phyloP scores from a whole-genome alignment of 2,797 vertebrate genomes.

The Rhinoraja longicauda region DNA sequence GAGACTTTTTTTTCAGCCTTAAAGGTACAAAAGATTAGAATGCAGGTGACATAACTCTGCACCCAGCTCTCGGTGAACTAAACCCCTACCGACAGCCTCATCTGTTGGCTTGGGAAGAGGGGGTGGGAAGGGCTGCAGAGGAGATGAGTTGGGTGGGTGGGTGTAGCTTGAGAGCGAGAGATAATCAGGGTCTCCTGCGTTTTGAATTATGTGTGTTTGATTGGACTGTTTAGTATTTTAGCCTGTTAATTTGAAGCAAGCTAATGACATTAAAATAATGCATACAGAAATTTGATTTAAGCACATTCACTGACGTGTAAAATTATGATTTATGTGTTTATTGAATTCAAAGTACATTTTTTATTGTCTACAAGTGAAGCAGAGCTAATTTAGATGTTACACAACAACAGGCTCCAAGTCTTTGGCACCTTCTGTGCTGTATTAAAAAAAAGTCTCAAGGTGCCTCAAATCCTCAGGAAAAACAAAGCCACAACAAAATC shows the following conservation, averaged over 20 bases:
- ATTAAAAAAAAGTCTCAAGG: not conserved
- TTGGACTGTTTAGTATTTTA: not conserved
- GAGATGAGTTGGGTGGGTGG: not conserved
- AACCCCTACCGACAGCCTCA: not conserved
- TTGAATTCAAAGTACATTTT: not conserved
- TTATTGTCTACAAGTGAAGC: not conserved
- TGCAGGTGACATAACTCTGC: not conserved
- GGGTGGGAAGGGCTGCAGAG: too few species aligned
- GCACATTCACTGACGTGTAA: not conserved
- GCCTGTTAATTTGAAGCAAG: not conserved
- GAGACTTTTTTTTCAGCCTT: not conserved
- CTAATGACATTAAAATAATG: not conserved
- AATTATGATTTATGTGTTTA: slow-evolving; percentile 1
- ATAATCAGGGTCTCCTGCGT: not conserved
- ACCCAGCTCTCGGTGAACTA: not conserved
- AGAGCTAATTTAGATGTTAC: not conserved
- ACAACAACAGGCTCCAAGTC: not conserved
- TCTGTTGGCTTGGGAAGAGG: not conserved
- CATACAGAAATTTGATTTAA: not conserved
- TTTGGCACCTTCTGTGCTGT: not conserved
- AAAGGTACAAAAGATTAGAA: too few species aligned
- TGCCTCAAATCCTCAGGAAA: not conserved
- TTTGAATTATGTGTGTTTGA: not conserved
- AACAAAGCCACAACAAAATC: not conserved
- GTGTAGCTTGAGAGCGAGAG: not conserved